Base-by-base conservation (phyloP, 2,888 invertebrate genomes). In the Tigriopus californicus region DNA sequence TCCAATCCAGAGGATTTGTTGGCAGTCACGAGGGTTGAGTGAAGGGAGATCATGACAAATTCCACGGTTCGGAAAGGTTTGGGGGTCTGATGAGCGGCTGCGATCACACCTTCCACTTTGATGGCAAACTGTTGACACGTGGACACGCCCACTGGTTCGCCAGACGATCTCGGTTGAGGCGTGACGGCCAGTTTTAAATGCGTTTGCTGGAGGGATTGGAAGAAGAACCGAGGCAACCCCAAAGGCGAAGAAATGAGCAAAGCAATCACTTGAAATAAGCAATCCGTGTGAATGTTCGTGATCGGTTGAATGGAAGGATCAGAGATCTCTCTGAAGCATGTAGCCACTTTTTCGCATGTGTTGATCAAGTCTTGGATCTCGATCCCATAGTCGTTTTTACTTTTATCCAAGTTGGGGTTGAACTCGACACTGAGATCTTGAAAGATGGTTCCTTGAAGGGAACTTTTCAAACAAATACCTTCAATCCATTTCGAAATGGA, bases 31-130 rank as follows among this genome's bases (percentile, higher is more conserved):
- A 44, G 44, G 3, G n/a, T 5, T 18, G 44, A n/a, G 18, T 44
- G n/a, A n/a, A 44, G 18, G 3, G 44, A 15, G 15, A 44, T n/a
- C 18, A 15, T 44, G n/a, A 44, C 18, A 11, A 5, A 15, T 10
- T 44, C 18, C n/a, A 44, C 44, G 10, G 5, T 44, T 18, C 44
- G n/a, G 5, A 44, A 44, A 10, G 44, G 44, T 18, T 15, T 18
- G 18, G 44, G 3, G 3, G 44, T 44, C 10, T n/a, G 18, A n/a
- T n/a, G 41, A 15, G 15, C 40, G 12, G 24, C 18, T 15, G 54
- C 13, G 12, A 92, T 78, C 1, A 95, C 90, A 0, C 94, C 94
- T 72, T 94, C 94, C 1, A 94, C 85, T 74, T 90, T 91, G 24
- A 94, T 79, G 1, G 91, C 88, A 61, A 94, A 76, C 65, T 88